These are phyloP conservation scores for Chymomyza caudatula DNA, from an alignment of 2,888 invertebrate species.

Conservation along the genomic window DNA sequence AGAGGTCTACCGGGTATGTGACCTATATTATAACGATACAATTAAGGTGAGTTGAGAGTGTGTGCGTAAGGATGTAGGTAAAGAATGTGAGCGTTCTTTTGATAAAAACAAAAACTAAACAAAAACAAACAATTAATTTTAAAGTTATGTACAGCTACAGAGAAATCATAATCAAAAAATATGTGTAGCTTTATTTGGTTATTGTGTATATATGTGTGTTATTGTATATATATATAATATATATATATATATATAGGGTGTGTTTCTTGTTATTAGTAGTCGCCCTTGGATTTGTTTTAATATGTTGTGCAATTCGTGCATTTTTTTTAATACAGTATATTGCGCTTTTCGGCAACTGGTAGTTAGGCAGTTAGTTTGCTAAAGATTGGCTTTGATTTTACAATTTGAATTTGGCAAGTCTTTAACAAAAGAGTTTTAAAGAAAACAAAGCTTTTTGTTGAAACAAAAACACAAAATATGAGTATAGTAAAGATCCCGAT, in stretches of 20 bases:
- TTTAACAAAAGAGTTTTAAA: background rate
- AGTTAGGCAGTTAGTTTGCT: conserved; percentile 40
- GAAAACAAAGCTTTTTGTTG: background rate
- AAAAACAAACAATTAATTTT: background rate
- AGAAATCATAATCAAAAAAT: conserved; percentile 12
- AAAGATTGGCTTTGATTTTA: conserved; percentile 2
- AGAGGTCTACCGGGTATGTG: conserved; percentile 83
- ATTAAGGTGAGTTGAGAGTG: conserved; percentile 66
- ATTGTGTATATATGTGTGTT: background rate
- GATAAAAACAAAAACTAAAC: conserved; percentile 19
- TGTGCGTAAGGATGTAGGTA: conserved; percentile 40
- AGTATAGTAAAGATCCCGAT: conserved; percentile 2
- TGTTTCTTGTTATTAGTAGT: conserved; percentile 16
- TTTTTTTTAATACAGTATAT: conserved; percentile 40
- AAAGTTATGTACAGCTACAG: conserved; percentile 46
- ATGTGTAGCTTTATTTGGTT: background rate
- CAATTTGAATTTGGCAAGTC: background rate
- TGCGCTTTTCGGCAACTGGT: conserved; percentile 28
- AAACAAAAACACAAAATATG: background rate
- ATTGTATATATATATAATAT: background rate
- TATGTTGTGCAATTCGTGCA: conserved; percentile 45
- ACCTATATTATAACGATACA: conserved; percentile 78
- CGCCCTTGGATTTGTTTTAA: conserved; percentile 22
- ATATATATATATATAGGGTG: conserved; percentile 12
- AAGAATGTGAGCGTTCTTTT: conserved; percentile 25